Base-by-base conservation (phyloP, 1,140 invertebrate species). In the Sycophila sp. region DNA sequence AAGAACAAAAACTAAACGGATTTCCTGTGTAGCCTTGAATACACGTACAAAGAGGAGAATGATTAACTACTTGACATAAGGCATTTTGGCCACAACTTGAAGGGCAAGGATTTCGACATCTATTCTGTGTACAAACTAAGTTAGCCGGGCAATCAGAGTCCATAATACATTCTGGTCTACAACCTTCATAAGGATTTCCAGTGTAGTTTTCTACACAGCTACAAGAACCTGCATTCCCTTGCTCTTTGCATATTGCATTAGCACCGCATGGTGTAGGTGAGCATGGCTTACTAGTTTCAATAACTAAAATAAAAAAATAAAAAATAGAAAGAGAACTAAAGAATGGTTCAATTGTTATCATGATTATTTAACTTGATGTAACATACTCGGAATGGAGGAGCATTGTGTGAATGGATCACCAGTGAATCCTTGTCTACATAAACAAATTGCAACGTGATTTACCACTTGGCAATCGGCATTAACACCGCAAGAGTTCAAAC, bases 101-200 rank as follows among this genome's bases (percentile, higher is more conserved):
- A 17, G 87, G 88, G 76, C 91, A 92, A 47, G 91, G 91, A 80
- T 92, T 89, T 79, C 87, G 84, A 77, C 91, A 92, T 83, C 89
- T 90, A 47, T 88, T 88, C 79, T 86, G 85, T 67, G 89, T 86
- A 75, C 90, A 91, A 34, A 90, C 87, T 80, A 85, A 85, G 76
- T 90, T 87, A 17, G 88, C 86, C 30, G 87, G 80, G 81, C 91
- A 92, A 73, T 92, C 91, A 2, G 89, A 89, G 76, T 90, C 90
- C 28, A 90, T 81, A 6, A 87, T 85, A 77, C 90, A 91, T 83
- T 91, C 90, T 6, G 90, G 91, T 73, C 89, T 79, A 78, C 92
- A 93, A 64, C 88, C 89, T 78, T 87, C 88, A 72, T 92, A 93
- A 7, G 92, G 92, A 86, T 94, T 91, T 42, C 92, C 93, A 63